Conservation (phyloP, 2,888 invertebrate species). For the Ypsolopha sequella region DNA sequence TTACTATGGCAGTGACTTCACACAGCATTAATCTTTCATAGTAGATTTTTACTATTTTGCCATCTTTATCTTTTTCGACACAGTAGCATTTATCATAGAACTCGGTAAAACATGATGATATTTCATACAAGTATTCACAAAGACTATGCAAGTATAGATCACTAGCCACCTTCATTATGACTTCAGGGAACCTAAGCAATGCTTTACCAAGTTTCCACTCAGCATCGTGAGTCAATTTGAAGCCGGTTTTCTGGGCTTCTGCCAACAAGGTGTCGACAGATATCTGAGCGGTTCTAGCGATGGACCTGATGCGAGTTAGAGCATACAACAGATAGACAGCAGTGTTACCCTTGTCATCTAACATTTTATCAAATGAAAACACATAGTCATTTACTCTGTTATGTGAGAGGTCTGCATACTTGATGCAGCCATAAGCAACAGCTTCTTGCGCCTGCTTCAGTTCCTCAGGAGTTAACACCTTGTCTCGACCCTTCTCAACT, state of each 20-base stretch:
- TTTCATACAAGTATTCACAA: slow-evolving; percentile 96
- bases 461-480: slow-evolving; percentile 85
- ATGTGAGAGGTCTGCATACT: slow-evolving; percentile 96
- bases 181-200: slow-evolving; percentile 88
- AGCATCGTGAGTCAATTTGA: slow-evolving; percentile 87
- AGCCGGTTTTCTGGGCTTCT: slow-evolving; percentile 68
- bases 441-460: slow-evolving; percentile 87
- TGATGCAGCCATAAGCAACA: slow-evolving; percentile 98
- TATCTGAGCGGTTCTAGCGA: slow-evolving; percentile 83
- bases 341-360: slow-evolving; percentile 98
- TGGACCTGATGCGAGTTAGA: slow-evolving; percentile 92
- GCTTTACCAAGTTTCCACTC: slow-evolving; percentile 96
- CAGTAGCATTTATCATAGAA: slow-evolving; percentile 99
- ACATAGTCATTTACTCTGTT: slow-evolving; percentile 95
- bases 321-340: slow-evolving; percentile 98
- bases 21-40: slow-evolving; percentile 89
- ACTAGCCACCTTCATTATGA: slow-evolving; percentile 83
- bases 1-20: slow-evolving; percentile 90
- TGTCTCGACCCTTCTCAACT: slow-evolving; percentile 87
- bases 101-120: slow-evolving; percentile 93
- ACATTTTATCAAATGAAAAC: slow-evolving; percentile 99
- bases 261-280: slow-evolving; percentile 71
- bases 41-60: slow-evolving; percentile 86
- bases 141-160: slow-evolving; percentile 88
- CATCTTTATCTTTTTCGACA: slow-evolving; percentile 89